Conservation (phyloP, 2,113 vertebrate species). For the Rafetus swinhoei region DNA sequence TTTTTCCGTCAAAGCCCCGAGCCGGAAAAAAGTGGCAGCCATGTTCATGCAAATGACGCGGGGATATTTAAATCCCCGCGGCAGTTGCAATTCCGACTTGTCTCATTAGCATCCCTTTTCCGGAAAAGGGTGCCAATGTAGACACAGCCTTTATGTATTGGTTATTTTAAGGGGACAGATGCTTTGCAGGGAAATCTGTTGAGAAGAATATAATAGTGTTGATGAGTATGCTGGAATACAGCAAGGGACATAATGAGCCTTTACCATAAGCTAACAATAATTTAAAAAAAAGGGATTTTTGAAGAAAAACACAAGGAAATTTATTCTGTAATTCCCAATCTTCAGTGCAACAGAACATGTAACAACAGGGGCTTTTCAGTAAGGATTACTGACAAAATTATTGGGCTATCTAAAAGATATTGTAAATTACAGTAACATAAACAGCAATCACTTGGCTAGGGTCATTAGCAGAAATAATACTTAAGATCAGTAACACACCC, state of each 20-base stretch:
- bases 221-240: neutral
- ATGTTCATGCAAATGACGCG: too few relatives aligned
- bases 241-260: neutral
- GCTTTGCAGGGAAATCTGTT: neutral
- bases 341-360: neutral
- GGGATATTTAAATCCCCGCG: too few relatives aligned
- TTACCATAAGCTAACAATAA: neutral
- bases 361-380: conserved; percentile 5
- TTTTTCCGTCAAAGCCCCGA: too few relatives aligned
- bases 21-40: too few relatives aligned
- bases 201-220: neutral
- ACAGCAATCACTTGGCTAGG: conserved; percentile 32
- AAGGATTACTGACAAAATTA: conserved; percentile 19
- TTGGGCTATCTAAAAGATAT: neutral
- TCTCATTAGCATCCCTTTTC: too few relatives aligned
- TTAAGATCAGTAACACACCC: conserved; percentile 47
- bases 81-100: too few relatives aligned
- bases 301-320: conserved; percentile 31
- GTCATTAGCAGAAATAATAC: conserved; percentile 43
- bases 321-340: neutral
- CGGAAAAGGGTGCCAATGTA: too few relatives aligned
- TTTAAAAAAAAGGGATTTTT: neutral
- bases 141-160: neutral
- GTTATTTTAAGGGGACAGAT: neutral
- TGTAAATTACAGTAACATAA: conserved; percentile 52